Base-by-base conservation (phyloP, 2,113 vertebrate genomes). In the Colistium nudipinnis region DNA sequence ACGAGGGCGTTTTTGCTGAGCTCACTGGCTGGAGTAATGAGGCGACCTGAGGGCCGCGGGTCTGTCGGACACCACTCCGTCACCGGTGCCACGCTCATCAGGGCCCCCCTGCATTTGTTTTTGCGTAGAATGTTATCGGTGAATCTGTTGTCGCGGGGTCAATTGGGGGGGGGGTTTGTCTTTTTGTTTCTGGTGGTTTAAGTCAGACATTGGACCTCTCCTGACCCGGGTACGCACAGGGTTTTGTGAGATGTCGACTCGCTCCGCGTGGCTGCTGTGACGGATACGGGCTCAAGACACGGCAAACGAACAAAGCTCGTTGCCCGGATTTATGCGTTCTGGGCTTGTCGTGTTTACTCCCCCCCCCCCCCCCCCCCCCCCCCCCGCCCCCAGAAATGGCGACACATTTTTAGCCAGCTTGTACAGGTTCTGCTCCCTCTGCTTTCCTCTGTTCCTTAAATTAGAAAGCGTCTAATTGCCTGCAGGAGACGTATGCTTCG, bases 401-500 rank as follows among this genome's bases (percentile, higher is more conserved):
- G 28, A 63, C 13, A 22, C 28, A 16, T 65, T 74, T 67, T 68
- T 19, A n/a, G 61, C 80, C 16, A 51, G 70, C 63, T 66, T 6
- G 59, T 28, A 63, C 73, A 78, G 55, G 65, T 70, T 76, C 45
- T 57, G 1, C 27, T 48, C 36, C 35, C 28, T 45, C 20, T 54
- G 16, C 71, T 49, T 54, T 59, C 61, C 31, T 44, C 17, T 52
- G 22, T 74, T 30, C 62, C 66, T 71, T 69, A 45, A 64, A 60
- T 78, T 57, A 80, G 77, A 68, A 76, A 80, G 39, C 49, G 3
- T 76, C 36, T 74, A 76, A 77, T 74, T 74, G 70, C 69, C 74
- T 72, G 25, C 56, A 65, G 54, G 49, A 75, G 64, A 76, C 60
- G 25, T 62, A 31, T 67, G 47, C 62, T 83, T 71, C 49, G 17